phyloP scores from a whole-genome alignment of 2,113 vertebrate species.

The Eublepharis macularius region DNA sequence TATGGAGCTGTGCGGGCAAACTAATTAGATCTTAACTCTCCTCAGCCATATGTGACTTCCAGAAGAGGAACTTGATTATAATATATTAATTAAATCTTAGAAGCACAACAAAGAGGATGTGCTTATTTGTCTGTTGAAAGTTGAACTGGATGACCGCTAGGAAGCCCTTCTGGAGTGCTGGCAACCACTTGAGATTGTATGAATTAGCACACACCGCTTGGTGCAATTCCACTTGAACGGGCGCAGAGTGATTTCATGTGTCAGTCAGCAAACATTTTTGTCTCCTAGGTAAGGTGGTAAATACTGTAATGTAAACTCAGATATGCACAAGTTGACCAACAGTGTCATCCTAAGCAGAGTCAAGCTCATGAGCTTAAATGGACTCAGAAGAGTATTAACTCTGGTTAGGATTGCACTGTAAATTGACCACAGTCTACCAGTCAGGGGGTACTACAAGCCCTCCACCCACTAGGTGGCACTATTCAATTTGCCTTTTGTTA shows the following conservation, averaged over 20 bases:
- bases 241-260: neutral
- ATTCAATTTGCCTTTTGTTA: too few relatives aligned
- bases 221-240: neutral
- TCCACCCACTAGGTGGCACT: too few relatives aligned
- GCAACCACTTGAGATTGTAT: constrained; percentile 1
- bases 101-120: constrained; percentile 66
- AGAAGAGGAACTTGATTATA: constrained; percentile 67
- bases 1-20: constrained; percentile 74
- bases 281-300: neutral
- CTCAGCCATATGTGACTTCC: constrained; percentile 72
- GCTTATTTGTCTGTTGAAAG: constrained; percentile 42
- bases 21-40: constrained; percentile 77
- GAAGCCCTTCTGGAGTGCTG: constrained; percentile 35
- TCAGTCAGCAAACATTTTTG: neutral
- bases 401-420: too few relatives aligned
- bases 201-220: neutral
- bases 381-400: too few relatives aligned
- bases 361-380: too few relatives aligned
- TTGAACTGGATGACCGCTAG: constrained; percentile 43
- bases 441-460: too few relatives aligned
- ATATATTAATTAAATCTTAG: constrained; percentile 77
- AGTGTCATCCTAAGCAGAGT: too few relatives aligned
- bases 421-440: neutral
- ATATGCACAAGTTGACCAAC: neutral
- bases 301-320: neutral